Base-by-base conservation (phyloP, 2,113 vertebrate species). In the Leptobrachium ailaonicum region DNA sequence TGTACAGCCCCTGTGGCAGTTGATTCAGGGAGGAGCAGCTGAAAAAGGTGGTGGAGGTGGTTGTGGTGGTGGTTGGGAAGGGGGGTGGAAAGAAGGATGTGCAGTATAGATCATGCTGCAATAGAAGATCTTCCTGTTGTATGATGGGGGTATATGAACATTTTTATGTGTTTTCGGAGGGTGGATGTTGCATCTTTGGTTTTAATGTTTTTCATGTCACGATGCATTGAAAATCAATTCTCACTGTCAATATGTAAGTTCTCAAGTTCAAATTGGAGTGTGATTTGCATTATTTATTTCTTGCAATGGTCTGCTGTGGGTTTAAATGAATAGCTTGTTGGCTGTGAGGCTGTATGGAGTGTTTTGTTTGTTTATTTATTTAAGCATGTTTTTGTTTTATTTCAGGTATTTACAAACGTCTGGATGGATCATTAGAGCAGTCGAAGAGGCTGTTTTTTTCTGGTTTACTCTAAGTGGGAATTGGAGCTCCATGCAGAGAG, bases 231-330 rank as follows among this genome's bases (percentile, higher is more conserved):
- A 5, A 50, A 50, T 50, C 54, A 70, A 11, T 64, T 69, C 62
- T 82, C 87, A 83, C 74, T 75, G 47, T 13, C 77, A 85, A 67
- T 71, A 77, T 68, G 72, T 77, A 75, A 82, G 82, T 83, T 82
- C 84, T 72, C 68, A 82, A 82, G 82, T 83, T 69, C 82, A 82
- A 5, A 60, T 42, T 80, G 70, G 54, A 47, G 12, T 11, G 20
- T 3, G 66, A 11, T 12, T 43, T 64, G 63, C 71, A 80, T 78
- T 77, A 58, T 60, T 80, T 79, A 66, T n/a, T 0, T 0, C 76
- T 80, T 32, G 20, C 20, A 32, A 32, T 32, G 20, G 20, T 32
- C 20, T 32, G 20, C 20, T 32, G 20, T 32, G 20, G 20, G 63
- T 47, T 47, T 80, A 82, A 66, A 79, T 53, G 40, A 5, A 0